Evolutionary conservation across 2,113 vertebrate species (phyloP).

Genomic region (Saguinus midas): DNA sequence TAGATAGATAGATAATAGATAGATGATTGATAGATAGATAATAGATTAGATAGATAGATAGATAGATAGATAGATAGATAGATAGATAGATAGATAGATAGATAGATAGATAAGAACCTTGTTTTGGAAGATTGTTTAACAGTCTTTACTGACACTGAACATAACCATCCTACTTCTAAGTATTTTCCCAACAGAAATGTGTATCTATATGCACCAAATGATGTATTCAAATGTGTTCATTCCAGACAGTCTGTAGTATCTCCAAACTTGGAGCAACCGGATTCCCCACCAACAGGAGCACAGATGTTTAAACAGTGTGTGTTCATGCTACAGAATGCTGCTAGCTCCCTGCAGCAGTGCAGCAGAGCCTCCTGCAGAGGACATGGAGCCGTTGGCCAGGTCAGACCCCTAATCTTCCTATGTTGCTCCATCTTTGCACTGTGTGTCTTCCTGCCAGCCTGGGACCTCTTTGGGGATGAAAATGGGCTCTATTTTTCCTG

Average conservation of each 20-base stretch:
- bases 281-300: background rate
- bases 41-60: no score
- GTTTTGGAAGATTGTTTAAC: background rate
- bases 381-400: no score
- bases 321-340: no score
- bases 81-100: no score
- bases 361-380: background rate
- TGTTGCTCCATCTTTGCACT: background rate
- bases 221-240: background rate
- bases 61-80: no score
- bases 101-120: background rate
- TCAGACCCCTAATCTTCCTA: background rate
- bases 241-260: background rate
- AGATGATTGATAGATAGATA: background rate
- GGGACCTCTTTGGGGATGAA: background rate
- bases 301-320: no score
- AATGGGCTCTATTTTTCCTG: background rate
- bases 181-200: background rate
- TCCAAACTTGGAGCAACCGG: background rate
- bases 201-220: background rate
- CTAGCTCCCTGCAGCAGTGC: fast-evolving
- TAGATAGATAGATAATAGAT: background rate
- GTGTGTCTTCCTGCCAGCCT: background rate
- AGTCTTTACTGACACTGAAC: background rate
- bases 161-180: background rate